Evolutionary conservation across 2,888 invertebrate genomes (phyloP), one percentile per base, ranked within the genome.

Genomic region (Oscheius sp.): DNA sequence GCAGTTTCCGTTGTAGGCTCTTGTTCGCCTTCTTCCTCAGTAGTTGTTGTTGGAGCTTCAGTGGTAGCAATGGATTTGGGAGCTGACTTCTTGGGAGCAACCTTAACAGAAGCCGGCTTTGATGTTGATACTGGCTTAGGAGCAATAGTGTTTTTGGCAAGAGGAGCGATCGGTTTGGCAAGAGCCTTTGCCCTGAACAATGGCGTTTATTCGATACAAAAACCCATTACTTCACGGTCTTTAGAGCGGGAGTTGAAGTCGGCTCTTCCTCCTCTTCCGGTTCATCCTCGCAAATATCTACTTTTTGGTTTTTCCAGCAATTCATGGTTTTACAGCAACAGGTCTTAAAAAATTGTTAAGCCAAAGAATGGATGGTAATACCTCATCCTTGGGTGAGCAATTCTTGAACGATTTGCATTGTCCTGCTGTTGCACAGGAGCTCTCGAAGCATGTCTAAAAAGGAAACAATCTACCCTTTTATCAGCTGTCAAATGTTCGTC

Each of bases 261-360:
- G 29, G 48, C 51, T 51, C 65, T 37, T 35, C 32, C 13, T 68
- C 57, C 11, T 68, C 57, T 33, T 68, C 68, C 11, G 29, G 11
- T 29, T 68, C 55, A 13, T 55, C 68, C 11, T 55, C 55, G 11
- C 53, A 68, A 53, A 57, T 35, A n/a, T 65, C 29, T 29, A 50
- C 21, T 32, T 65, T 65, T 47, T 42, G 29, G 11, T 65, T 48
- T 65, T 65, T 51, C 21, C 29, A 50, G 11, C 70, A 70, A 2
- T 57, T 21, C 21, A 58, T 13, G 33, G 70, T 59, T 48, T 59
- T 70, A 33, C 70, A 70, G 48, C 70, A 70, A 48, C 70, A 70
- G 7, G 42, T 42, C 70, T 70, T 11, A 35, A 53, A 53, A 21
- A 13, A 1, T 11, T 10, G 10, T 65, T 35, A 68, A 9, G 5